Base-by-base conservation (phyloP, 1,140 invertebrate genomes). In the Cydia pomonella region DNA sequence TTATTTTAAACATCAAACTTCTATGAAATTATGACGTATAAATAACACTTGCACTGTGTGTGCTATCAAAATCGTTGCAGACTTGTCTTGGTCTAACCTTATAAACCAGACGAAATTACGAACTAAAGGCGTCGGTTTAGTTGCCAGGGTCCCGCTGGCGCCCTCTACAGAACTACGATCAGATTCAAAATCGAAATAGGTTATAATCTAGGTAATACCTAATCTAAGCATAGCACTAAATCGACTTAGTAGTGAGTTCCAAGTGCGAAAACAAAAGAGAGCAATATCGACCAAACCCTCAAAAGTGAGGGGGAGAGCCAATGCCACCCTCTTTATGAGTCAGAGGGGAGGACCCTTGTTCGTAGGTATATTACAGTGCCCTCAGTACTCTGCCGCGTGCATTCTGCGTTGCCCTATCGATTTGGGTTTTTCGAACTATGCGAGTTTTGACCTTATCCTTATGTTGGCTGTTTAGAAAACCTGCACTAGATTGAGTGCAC, bases 221-320 rank as follows among this genome's bases (percentile, higher is more conserved):
- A 53, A 23, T 23, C 53, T 59, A 59, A 59, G 7, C 6, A 59
- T 59, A 23, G 53, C 53, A 59, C 63, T 66, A 66, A 69, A 69
- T 33, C 64, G 64, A 69, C 27, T 69, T 38, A 69, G 64, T n/a
- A 80, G 76, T 82, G 79, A 78, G 84, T 87, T 82, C 53, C 77
- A 83, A 87, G 84, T 87, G 87, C 85, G 81, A 86, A 91, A 91
- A 91, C 89, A 91, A 91, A 91, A 91, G 88, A 87, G 87, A 89
- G 82, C 80, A 80, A 79, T 91, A 91, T 91, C 89, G 89, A 91
- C 89, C 87, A 89, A 91, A 89, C 84, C 84, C 86, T 90, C 86
- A 87, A 88, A 91, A 88, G 85, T 88, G 85, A 88, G 79, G 82
- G 87, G 87, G 86, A 79, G 78, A 74, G 79, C 64, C 77, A 33